phyloP scores from a whole-genome alignment of 2,113 vertebrate species.

The Pachycephala philippinensis region DNA sequence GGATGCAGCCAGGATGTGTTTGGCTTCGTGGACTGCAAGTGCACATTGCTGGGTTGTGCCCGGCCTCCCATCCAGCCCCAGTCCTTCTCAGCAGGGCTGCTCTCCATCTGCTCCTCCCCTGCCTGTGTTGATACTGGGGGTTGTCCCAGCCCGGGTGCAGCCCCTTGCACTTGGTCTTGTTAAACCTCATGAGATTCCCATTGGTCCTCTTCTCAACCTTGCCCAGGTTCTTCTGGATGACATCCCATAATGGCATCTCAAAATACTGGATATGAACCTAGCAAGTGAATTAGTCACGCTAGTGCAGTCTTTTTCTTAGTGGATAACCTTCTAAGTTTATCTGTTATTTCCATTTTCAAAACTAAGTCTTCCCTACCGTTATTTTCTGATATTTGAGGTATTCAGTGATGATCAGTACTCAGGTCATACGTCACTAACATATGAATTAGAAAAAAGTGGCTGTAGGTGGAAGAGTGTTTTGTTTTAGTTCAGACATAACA shows the following conservation, averaged over 20 bases:
- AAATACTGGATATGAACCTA: background rate
- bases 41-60: no score
- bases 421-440: background rate
- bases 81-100: background rate
- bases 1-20: background rate
- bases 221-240: background rate
- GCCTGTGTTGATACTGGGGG: no score
- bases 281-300: background rate
- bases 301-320: background rate
- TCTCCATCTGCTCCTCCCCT: background rate
- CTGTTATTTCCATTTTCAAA: background rate
- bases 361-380: background rate
- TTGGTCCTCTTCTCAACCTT: background rate
- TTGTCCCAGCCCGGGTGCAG: background rate
- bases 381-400: background rate
- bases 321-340: background rate
- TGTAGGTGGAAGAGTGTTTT: background rate
- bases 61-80: background rate
- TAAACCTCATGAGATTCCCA: background rate
- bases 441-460: background rate
- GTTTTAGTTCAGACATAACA: background rate
- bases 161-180: background rate
- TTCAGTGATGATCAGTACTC: background rate
- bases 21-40: background rate
- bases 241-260: background rate